These are phyloP conservation scores for Tangara arthus DNA, from an alignment of 2,797 vertebrate species.

Conservation along the genomic window DNA sequence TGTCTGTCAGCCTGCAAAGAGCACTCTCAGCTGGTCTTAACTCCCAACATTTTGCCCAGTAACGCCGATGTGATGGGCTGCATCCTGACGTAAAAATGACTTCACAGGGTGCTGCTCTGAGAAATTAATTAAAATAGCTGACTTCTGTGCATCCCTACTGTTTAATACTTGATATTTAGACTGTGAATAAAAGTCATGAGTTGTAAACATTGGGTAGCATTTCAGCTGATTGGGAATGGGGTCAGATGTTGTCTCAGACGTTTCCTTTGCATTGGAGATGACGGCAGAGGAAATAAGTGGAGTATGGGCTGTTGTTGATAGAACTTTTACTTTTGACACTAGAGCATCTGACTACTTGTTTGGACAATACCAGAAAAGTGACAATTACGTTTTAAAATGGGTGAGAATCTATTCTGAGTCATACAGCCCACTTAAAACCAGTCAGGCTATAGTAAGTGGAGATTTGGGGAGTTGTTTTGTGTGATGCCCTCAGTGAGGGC, in stretches of 20 bases:
- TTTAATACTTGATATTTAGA: neutral
- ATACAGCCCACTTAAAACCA: neutral
- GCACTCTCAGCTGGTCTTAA: neutral
- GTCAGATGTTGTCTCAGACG: neutral
- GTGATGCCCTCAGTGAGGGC: fast-evolving
- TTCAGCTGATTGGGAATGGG: fast-evolving
- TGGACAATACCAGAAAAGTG: neutral
- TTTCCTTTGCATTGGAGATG: neutral
- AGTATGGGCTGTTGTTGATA: neutral
- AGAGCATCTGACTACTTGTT: neutral
- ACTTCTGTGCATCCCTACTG: neutral
- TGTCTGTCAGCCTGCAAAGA: neutral
- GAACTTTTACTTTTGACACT: neutral
- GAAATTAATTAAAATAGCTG: neutral
- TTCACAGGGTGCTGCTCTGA: neutral
- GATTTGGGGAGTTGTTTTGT: neutral
- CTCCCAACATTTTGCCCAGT: fast-evolving
- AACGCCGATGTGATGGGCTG: neutral
- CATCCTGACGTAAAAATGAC: neutral
- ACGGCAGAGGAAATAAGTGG: neutral
- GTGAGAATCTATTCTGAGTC: neutral
- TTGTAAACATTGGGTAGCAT: neutral
- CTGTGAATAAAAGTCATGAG: neutral
- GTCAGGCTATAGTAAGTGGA: neutral
- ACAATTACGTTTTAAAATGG: neutral